A percentile compares a stretch with the other conserved stretches of the same genome.
Evolutionary conservation across 2,888 invertebrate species (phyloP).

Genomic region (Allolobophora icterica): DNA sequence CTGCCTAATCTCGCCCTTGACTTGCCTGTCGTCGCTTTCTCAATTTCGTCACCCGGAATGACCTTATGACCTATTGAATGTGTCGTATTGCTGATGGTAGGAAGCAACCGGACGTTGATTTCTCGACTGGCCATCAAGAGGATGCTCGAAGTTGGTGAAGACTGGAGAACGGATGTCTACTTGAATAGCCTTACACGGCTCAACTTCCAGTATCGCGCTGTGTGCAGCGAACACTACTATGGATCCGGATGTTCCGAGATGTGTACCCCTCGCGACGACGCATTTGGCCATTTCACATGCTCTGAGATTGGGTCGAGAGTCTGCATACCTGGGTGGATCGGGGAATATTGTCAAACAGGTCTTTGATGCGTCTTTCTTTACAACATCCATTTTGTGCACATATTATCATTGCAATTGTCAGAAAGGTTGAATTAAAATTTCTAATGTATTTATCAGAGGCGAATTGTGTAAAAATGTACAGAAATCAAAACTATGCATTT

Average conservation of each 20-base stretch:
- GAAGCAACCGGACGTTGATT: constrained; percentile 69
- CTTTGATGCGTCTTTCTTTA: too few relatives aligned
- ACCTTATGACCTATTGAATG: not conserved
- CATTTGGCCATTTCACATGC: constrained; percentile 87
- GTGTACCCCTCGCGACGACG: constrained; percentile 72
- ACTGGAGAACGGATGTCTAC: constrained; percentile 39
- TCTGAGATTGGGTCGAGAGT: constrained; percentile 81
- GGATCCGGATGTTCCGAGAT: constrained; percentile 63
- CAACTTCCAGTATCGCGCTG: constrained; percentile 63
- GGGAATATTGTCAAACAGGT: constrained; percentile 79
- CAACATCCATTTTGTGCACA: too few relatives aligned
- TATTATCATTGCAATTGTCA: not conserved
- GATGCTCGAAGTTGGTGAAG: constrained; percentile 64
- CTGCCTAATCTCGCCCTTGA: not conserved
- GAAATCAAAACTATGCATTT: too few relatives aligned
- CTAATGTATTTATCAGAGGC: not conserved
- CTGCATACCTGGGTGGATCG: constrained; percentile 82
- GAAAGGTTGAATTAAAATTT: not conserved
- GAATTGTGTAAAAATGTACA: too few relatives aligned
- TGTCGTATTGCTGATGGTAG: not conserved
- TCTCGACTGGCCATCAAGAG: constrained; percentile 85
- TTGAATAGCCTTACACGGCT: constrained; percentile 43
- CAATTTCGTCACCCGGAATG: too few relatives aligned
- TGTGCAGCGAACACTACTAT: constrained; percentile 66
- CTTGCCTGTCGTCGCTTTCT: not conserved